A percentile compares a stretch with the other conserved stretches of the same genome.
Conservation (phyloP, 2,888 invertebrate species). For the Apodemia mormo region DNA sequence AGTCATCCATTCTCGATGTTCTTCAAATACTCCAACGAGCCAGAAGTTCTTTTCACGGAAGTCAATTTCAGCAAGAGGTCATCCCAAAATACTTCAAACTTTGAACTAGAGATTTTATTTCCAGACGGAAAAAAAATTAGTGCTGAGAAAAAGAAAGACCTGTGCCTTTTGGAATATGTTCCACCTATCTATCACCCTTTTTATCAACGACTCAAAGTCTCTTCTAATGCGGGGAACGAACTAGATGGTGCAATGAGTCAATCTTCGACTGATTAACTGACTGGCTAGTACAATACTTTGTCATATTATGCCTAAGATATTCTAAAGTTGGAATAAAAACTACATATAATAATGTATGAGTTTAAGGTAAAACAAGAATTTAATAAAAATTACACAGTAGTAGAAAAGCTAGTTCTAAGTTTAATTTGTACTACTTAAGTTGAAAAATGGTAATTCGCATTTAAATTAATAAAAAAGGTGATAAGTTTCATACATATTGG, state of each 20-base stretch:
- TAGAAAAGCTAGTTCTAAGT: not conserved
- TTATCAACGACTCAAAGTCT: constrained; percentile 22
- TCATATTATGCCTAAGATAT: not conserved
- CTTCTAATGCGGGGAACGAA: constrained; percentile 4
- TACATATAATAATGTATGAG: too few species aligned
- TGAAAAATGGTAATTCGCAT: not conserved
- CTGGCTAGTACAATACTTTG: not conserved
- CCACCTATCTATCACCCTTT: constrained; percentile 24
- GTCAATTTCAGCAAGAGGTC: constrained; percentile 35
- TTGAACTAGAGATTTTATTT: constrained; percentile 18
- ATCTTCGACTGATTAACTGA: not conserved
- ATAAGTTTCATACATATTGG: constrained; percentile 9
- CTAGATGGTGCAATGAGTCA: constrained; percentile 3
- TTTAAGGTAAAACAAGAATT: too few species aligned
- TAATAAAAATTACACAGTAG: too few species aligned
- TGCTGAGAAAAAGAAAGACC: constrained; percentile 18
- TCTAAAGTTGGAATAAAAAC: not conserved
- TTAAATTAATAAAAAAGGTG: too few species aligned
- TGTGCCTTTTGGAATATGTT: constrained; percentile 24
- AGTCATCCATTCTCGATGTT: constrained; percentile 32
- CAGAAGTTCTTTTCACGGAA: constrained; percentile 33
- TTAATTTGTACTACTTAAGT: constrained; percentile 13
- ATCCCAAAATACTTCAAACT: not conserved
- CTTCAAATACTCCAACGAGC: constrained; percentile 35
- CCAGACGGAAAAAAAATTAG: constrained; percentile 22